A percentile compares a stretch with the other conserved stretches of the same genome.
Evolutionary conservation across 2,113 vertebrate species (phyloP).

Genomic region (Junco hyemalis): DNA sequence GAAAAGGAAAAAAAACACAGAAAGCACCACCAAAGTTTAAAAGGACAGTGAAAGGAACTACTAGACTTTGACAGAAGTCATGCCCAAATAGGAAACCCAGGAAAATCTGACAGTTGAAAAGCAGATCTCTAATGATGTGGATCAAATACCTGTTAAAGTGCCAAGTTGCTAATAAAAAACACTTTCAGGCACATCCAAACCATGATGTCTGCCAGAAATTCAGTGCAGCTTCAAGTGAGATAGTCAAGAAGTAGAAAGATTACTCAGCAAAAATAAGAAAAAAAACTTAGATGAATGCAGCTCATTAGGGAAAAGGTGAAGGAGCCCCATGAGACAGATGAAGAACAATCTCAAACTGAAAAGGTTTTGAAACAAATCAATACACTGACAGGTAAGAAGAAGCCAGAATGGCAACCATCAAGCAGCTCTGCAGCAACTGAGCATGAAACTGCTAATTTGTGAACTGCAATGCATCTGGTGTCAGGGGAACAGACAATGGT

Average conservation of each 20-base stretch:
- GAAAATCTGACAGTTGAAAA: background rate
- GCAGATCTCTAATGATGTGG: background rate
- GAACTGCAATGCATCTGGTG: background rate
- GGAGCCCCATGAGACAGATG: background rate
- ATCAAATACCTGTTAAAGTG: background rate
- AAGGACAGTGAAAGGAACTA: background rate
- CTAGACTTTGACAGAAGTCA: background rate
- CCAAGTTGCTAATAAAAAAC: background rate
- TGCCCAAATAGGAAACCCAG: background rate
- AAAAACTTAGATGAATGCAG: background rate
- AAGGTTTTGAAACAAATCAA: background rate
- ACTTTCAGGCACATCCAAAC: background rate
- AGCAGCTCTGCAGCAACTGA: background rate
- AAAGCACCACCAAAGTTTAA: background rate
- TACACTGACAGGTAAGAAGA: background rate
- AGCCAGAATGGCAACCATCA: background rate
- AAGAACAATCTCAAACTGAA: background rate
- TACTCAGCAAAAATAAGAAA: background rate
- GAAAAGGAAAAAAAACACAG: background rate
- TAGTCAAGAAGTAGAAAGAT: background rate
- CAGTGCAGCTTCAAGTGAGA: background rate
- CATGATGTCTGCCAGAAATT: background rate
- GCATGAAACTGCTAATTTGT: background rate
- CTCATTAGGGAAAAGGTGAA: background rate
- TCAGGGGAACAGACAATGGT: background rate